A percentile compares a stretch with the other conserved stretches of the same genome.
Conservation (phyloP, 1,140 invertebrate genomes). For the Ruditapes philippinarum region DNA sequence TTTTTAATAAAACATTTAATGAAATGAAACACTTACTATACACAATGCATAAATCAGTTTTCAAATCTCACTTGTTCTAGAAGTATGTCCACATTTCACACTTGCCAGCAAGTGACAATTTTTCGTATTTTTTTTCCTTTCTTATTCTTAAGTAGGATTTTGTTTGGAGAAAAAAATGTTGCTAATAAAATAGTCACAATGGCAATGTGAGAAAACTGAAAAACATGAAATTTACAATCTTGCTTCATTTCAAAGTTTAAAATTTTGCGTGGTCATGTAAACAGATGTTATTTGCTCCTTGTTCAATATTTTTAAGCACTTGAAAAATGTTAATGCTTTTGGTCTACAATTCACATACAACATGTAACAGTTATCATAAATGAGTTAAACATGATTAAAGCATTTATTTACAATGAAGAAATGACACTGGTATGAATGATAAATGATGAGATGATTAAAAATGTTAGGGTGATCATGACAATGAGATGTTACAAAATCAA, state of each 20-base stretch:
- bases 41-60: constrained; percentile 22
- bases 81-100: neutral
- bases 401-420: constrained; percentile 2
- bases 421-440: neutral
- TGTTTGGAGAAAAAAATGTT: no score
- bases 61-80: neutral
- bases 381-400: constrained; percentile 10
- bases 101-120: constrained; percentile 36
- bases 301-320: no score
- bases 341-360: neutral
- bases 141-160: no score
- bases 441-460: neutral
- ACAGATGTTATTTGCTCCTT: no score
- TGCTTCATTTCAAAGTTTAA: no score
- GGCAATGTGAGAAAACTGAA: neutral
- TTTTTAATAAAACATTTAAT: constrained; percentile 44
- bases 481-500: no score
- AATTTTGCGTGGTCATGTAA: no score
- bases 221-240: no score
- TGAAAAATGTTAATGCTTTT: no score
- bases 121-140: neutral
- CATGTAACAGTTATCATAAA: neutral
- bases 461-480: no score
- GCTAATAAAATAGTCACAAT: neutral
- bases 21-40: constrained; percentile 29